phyloP scores from a whole-genome alignment of 2,888 invertebrate species.

The Tyria jacobaeae region DNA sequence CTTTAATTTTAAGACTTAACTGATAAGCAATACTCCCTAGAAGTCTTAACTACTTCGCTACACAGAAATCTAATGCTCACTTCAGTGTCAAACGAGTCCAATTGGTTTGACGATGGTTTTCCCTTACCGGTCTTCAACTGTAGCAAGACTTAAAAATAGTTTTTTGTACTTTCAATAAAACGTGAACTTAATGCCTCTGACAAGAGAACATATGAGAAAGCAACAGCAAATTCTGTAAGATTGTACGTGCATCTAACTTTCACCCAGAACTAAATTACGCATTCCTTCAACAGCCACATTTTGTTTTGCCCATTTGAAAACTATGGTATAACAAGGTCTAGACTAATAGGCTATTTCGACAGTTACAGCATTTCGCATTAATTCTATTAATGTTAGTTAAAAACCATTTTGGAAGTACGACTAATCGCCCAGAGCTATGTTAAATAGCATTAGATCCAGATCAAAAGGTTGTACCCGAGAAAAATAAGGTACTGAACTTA shows the following conservation, averaged over 20 bases:
- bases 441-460: too few species aligned
- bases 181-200: conserved; percentile 35
- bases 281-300: conserved; percentile 2
- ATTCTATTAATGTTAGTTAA: too few species aligned
- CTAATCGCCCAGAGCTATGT: too few species aligned
- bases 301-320: neutral
- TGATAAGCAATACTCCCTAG: too few species aligned
- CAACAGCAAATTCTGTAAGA: conserved; percentile 37
- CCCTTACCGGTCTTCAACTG: neutral
- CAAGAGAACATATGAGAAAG: conserved; percentile 30
- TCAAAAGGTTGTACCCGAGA: too few species aligned
- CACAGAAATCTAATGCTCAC: too few species aligned
- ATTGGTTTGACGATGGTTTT: neutral
- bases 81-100: too few species aligned
- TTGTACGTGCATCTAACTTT: conserved; percentile 41
- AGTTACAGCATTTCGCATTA: too few species aligned
- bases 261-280: neutral
- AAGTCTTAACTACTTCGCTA: too few species aligned
- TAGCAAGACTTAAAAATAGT: neutral
- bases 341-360: neutral
- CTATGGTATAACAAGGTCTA: neutral
- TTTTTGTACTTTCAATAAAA: neutral
- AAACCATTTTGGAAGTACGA: neutral
- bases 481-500: neutral
- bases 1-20: too few species aligned